Evolutionary conservation across 2,888 invertebrate genomes (phyloP).

Genomic region (Nebria brevicollis): DNA sequence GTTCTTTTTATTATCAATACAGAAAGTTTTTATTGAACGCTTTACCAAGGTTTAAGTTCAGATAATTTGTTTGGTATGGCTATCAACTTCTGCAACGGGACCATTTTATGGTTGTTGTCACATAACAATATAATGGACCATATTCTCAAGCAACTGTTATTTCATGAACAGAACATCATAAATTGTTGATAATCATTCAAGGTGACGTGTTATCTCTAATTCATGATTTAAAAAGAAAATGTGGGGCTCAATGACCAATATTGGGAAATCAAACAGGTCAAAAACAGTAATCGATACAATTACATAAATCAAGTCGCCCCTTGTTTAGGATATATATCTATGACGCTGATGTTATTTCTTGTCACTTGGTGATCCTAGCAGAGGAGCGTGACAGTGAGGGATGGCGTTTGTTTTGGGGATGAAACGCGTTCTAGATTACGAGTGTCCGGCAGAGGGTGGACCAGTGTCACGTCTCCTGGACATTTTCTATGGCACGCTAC

Average conservation of each 20-base stretch:
- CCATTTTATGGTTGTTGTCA: not conserved
- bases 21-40: slow-evolving; percentile 42
- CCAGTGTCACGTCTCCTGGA: slow-evolving; percentile 7
- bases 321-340: not conserved
- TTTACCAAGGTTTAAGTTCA: slow-evolving; percentile 31
- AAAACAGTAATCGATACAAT: slow-evolving; percentile 32
- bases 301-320: slow-evolving; percentile 36
- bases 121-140: not conserved
- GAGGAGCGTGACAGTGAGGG: slow-evolving; percentile 52
- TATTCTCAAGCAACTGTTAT: not conserved
- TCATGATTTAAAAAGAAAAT: no score
- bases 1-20: slow-evolving; percentile 44
- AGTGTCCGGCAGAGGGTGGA: slow-evolving; percentile 28
- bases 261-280: slow-evolving; percentile 5
- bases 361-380: slow-evolving; percentile 24
- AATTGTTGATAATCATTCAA: not conserved
- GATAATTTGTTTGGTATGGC: slow-evolving; percentile 34
- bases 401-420: slow-evolving; percentile 51
- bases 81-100: not conserved
- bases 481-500: not conserved
- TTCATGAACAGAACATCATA: not conserved
- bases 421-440: slow-evolving; percentile 41
- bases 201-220: no score
- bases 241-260: not conserved
- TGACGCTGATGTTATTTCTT: not conserved